Conservation (phyloP, 2,888 invertebrate genomes). For the Xylota sylvarum region DNA sequence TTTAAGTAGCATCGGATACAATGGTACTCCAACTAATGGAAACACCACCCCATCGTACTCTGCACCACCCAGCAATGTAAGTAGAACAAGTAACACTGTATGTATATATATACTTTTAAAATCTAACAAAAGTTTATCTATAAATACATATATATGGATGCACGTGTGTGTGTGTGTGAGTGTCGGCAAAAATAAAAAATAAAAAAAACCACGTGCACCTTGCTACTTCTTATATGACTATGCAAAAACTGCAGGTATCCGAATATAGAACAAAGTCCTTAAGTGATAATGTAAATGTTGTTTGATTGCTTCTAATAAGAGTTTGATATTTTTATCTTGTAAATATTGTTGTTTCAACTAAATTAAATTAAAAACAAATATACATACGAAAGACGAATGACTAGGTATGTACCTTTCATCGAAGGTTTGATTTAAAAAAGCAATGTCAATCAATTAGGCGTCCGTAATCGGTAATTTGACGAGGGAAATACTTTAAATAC, state of each 20-base stretch:
- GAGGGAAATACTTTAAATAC: conserved; percentile 7
- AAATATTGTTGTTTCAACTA: conserved; percentile 14
- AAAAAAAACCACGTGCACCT: conserved; percentile 51
- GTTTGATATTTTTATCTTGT: background rate
- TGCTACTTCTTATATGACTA: conserved; percentile 35
- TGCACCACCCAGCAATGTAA: conserved; percentile 81
- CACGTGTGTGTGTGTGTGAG: conserved; percentile 36
- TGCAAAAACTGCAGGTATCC: conserved; percentile 52
- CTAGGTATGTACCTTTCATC: conserved; percentile 36
- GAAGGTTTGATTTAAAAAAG: conserved; percentile 25
- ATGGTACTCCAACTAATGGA: conserved; percentile 84
- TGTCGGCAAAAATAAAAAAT: conserved; percentile 34
- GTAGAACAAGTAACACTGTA: conserved; percentile 74
- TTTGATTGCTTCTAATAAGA: conserved; percentile 20
- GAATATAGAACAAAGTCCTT: conserved; percentile 36
- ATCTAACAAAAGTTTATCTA: conserved; percentile 61
- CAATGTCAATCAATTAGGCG: conserved; percentile 8
- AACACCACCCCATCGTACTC: conserved; percentile 79
- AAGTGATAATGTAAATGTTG: conserved; percentile 10
- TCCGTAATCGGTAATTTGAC: conserved; percentile 3
- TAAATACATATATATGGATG: conserved; percentile 34
- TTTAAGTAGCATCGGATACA: conserved; percentile 86
- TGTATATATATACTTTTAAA: conserved; percentile 18
- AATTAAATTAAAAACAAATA: conserved; percentile 23
- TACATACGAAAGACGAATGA: background rate